phyloP scores from a whole-genome alignment of 1,140 invertebrate species.

The Hyles euphorbiae region DNA sequence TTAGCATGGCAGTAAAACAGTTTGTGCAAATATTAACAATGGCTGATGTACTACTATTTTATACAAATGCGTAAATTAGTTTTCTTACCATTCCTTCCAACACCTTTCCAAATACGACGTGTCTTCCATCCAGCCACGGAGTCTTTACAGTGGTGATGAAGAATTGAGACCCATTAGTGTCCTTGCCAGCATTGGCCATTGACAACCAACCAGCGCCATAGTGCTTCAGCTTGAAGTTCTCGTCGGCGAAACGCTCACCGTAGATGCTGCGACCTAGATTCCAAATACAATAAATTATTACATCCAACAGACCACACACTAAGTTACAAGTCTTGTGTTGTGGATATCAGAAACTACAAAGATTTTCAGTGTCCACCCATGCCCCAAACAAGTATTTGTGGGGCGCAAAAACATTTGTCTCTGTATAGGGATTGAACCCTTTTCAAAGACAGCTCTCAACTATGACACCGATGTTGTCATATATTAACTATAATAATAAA shows the following conservation, averaged over 20 bases:
- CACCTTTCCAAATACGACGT: constrained; percentile 98
- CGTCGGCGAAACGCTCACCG: constrained; percentile 94
- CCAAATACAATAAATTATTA: not conserved
- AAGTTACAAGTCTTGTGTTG: no score
- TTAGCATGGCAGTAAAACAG: not conserved
- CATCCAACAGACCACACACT: no score
- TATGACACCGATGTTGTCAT: no score
- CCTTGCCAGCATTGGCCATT: constrained; percentile 97
- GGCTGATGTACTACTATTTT: no score
- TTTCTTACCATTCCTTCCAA: constrained; percentile 89
- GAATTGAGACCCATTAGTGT: constrained; percentile 99
- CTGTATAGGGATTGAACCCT: no score
- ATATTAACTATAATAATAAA: no score
- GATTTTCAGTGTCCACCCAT: no score
- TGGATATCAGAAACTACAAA: no score
- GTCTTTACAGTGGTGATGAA: constrained; percentile 96
- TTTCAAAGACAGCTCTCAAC: no score
- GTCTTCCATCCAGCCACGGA: constrained; percentile 95
- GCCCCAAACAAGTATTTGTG: no score
- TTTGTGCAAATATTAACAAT: not conserved
- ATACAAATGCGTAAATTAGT: no score
- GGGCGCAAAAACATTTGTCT: no score
- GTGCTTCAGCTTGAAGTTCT: constrained; percentile 98
- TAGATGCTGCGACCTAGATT: constrained; percentile 91
- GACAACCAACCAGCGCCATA: constrained; percentile 97